phyloP scores from a whole-genome alignment of 2,888 invertebrate genomes.

The Saturnia japonica region DNA sequence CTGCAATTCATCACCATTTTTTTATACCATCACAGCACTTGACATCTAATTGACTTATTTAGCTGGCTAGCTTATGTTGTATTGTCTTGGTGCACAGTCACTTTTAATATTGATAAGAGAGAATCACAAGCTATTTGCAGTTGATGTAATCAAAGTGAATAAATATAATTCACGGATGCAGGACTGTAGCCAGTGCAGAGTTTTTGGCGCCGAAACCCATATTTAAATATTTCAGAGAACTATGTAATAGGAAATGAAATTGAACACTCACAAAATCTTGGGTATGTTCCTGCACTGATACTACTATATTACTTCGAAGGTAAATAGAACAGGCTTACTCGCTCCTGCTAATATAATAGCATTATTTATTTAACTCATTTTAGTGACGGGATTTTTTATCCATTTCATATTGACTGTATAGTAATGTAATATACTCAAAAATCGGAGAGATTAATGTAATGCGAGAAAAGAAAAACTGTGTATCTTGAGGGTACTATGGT shows the following conservation, averaged over 20 bases:
- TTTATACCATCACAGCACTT: not conserved
- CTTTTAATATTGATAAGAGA: not conserved
- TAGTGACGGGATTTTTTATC: not conserved
- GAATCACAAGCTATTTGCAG: not conserved
- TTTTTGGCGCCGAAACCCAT: not conserved
- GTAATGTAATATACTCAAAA: conserved; percentile 4
- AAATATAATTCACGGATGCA: not conserved
- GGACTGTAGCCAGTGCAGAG: not conserved
- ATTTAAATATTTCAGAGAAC: not conserved
- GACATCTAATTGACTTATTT: not conserved
- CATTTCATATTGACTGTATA: not conserved
- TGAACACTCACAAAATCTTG: not conserved
- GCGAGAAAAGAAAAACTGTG: not conserved
- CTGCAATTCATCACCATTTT: too few species aligned
- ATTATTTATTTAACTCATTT: not conserved
- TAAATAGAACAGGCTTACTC: not conserved
- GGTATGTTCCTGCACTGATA: not conserved
- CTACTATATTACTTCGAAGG: not conserved
- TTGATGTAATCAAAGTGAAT: not conserved
- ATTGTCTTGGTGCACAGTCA: not conserved
- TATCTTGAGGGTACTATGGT: too few species aligned
- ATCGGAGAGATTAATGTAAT: not conserved
- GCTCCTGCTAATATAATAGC: not conserved
- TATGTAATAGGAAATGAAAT: not conserved
- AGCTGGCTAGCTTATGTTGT: not conserved